A percentile compares a stretch with the other conserved stretches of the same genome.
Conservation (phyloP, 2,113 vertebrate species). For the Entelurus aequoreus region DNA sequence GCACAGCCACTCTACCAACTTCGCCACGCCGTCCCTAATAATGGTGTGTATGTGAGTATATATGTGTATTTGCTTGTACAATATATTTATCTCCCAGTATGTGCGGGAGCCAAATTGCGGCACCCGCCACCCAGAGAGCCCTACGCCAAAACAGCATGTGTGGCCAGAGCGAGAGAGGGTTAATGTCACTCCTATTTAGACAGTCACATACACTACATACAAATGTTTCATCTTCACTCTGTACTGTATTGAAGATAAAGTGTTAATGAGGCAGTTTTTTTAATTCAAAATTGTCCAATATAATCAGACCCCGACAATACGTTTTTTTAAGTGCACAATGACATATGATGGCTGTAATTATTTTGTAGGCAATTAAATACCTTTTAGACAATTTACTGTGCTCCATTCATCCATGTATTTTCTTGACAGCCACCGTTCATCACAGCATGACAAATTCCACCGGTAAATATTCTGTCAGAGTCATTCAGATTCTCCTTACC, state of each 20-base stretch:
- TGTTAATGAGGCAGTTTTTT: neutral
- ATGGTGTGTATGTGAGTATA: too few species aligned
- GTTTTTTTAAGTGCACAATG: conserved; percentile 23
- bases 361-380: neutral
- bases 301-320: neutral
- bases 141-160: too few species aligned
- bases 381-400: neutral
- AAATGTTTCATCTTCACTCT: neutral
- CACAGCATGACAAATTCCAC: conserved; percentile 47
- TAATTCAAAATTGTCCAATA: neutral
- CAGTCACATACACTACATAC: neutral
- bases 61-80: too few species aligned
- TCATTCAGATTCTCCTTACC: conserved; percentile 10
- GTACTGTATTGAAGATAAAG: neutral
- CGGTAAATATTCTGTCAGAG: conserved; percentile 60
- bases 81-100: too few species aligned
- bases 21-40: too few species aligned
- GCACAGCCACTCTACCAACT: too few species aligned
- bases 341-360: neutral
- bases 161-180: conserved; percentile 4
- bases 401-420: conserved; percentile 1
- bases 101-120: too few species aligned
- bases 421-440: conserved; percentile 17
- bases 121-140: too few species aligned
- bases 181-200: conserved; percentile 14